These are phyloP conservation scores for Xiphophorus couchianus DNA, from an alignment of 2,113 vertebrate genomes.

Conservation along the genomic window DNA sequence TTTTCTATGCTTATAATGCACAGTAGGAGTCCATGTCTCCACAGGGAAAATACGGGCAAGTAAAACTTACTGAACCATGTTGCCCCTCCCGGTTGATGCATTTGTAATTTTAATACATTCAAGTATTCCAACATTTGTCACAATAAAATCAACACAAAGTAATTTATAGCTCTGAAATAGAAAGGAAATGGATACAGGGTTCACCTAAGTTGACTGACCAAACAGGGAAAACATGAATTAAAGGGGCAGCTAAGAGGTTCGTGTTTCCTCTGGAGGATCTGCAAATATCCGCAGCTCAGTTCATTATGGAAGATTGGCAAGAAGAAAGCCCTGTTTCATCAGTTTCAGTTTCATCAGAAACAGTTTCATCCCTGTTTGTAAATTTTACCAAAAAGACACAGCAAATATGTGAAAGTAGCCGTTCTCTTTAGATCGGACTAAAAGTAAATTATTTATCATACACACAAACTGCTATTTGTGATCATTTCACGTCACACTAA, in stretches of 20 bases:
- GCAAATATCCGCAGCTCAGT: too few species aligned
- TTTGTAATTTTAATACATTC: not conserved
- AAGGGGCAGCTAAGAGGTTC: not conserved
- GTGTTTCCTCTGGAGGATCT: too few species aligned
- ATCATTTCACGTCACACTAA: not conserved
- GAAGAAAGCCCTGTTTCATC: not conserved
- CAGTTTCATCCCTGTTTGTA: too few species aligned
- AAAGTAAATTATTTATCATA: not conserved
- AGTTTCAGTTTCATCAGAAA: too few species aligned
- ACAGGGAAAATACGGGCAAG: not conserved
- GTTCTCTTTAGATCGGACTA: not conserved
- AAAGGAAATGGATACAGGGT: not conserved
- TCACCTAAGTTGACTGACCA: not conserved
- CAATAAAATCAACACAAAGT: not conserved
- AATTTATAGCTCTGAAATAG: not conserved
- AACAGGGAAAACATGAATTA: not conserved
- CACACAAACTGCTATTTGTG: not conserved
- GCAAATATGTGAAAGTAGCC: not conserved
- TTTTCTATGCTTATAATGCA: conserved; percentile 31
- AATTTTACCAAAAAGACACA: not conserved
- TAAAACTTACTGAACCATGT: not conserved
- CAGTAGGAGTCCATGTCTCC: not conserved
- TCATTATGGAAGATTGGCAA: not conserved
- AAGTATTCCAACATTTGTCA: not conserved
- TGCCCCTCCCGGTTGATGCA: not conserved